A percentile compares a stretch with the other conserved stretches of the same genome.
phyloP scores from a whole-genome alignment of 2,113 vertebrate species.

The Nanorana parkeri region DNA sequence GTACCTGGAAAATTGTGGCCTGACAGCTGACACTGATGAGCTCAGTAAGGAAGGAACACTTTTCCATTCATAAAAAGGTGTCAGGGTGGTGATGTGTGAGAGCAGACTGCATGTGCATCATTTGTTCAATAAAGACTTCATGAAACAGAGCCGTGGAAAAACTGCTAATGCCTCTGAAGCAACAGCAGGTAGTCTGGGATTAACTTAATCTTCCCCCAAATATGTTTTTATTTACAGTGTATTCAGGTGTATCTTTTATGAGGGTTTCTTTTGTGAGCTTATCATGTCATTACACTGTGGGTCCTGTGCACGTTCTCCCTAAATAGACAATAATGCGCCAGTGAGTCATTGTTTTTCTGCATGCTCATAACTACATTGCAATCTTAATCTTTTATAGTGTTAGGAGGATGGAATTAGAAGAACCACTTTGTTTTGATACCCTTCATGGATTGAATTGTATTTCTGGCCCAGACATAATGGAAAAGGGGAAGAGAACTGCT shows the following conservation, averaged over 20 bases:
- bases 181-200: constrained; percentile 65
- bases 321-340: constrained; percentile 52
- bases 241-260: constrained; percentile 55
- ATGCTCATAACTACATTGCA: constrained; percentile 48
- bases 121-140: constrained; percentile 72
- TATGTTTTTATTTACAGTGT: constrained; percentile 48
- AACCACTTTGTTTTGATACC: constrained; percentile 57
- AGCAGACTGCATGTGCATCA: constrained; percentile 76
- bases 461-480: constrained; percentile 54
- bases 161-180: constrained; percentile 50
- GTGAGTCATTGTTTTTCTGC: constrained; percentile 52
- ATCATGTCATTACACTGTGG: constrained; percentile 32
- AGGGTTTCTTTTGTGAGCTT: constrained; percentile 39
- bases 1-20: constrained; percentile 12
- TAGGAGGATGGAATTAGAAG: constrained; percentile 53
- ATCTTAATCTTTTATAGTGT: constrained; percentile 54
- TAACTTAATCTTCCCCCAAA: constrained; percentile 44
- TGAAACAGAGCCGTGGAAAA: constrained; percentile 70
- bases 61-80: constrained; percentile 78
- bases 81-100: constrained; percentile 83
- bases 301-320: constrained; percentile 38
- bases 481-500: constrained; percentile 50
- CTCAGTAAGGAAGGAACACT: constrained; percentile 33
- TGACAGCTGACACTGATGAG: constrained; percentile 26
- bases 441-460: constrained; percentile 58